Evolutionary conservation across 2,888 invertebrate species (phyloP), one percentile per base, ranked within the genome.

Genomic region (Eueremaeus valkanovi): DNA sequence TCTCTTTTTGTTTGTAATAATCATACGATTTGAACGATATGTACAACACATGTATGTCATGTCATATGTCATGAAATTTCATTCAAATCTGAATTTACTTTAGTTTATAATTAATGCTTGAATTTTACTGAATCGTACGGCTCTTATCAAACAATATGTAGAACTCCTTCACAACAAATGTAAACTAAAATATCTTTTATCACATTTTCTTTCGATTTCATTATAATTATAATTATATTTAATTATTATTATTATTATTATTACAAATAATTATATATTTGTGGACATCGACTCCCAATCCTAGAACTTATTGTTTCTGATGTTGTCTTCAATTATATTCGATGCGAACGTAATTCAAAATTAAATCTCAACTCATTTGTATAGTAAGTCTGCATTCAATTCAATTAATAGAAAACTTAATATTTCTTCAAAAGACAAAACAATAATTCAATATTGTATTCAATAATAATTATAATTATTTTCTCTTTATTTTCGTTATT

Each of bases 321-420:
- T 36, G 36, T 36, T 36, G 5, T 11, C n/a, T n/a, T n/a, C n/a
- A n/a, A n/a, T 36, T 36, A 36, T 45, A 45, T 13, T 45, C 18
- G 45, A 5, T 21, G 36, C 24, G 21, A 40, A 66, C 24, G 21
- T 29, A 27, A 58, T 58, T 21, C 58, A 31, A 36, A 36, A 31
- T 61, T 16, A 21, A 61, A 61, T 70, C 70, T 70, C 70, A 70
- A 70, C 9, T 66, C 42, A 42, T 29, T 68, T 70, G 70, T 70
- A 70, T 70, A 70, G 70, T 63, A 70, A 42, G 70, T 70, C 70
- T 70, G 42, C 70, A 70, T 70, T 40, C 6, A 61, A 61, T 61
- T 61, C 3, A 31, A 61, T 31, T 70, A 21, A 0, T 70, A 24
- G 21, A 29, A 13, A 58, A 58, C 58, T 42, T 70, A 24, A 36